Evolutionary conservation across 2,113 vertebrate species (phyloP).

Genomic region (Pavo muticus): DNA sequence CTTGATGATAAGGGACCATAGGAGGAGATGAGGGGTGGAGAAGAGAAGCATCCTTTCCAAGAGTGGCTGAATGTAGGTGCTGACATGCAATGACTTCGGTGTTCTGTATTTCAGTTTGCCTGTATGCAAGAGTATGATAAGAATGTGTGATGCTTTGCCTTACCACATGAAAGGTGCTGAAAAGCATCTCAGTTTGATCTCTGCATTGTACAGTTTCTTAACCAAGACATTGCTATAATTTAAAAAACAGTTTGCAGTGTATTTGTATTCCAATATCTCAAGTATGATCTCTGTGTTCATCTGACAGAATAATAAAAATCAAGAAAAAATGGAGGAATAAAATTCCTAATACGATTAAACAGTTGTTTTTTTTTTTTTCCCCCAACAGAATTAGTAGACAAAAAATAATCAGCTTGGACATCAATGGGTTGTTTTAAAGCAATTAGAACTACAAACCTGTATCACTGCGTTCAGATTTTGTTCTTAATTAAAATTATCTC

Average conservation of each 20-base stretch:
- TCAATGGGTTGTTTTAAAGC: background rate
- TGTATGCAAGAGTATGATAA: constrained; percentile 56
- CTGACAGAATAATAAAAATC: background rate
- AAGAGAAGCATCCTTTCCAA: background rate
- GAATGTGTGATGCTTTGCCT: constrained; percentile 64
- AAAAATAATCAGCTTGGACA: background rate
- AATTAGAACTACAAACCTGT: background rate
- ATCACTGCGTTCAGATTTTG: background rate
- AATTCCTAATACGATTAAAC: background rate
- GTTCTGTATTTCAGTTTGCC: constrained; percentile 27
- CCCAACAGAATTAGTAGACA: background rate
- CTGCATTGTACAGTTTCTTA: constrained; percentile 11
- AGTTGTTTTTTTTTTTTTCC: background rate
- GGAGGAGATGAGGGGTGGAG: background rate
- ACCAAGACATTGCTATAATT: constrained; percentile 12
- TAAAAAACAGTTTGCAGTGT: background rate
- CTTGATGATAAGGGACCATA: background rate
- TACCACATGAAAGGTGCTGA: constrained; percentile 58
- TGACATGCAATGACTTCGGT: constrained; percentile 32
- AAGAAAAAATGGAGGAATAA: background rate
- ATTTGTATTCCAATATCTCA: background rate
- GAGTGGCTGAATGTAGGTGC: constrained; percentile 1
- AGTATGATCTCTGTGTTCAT: background rate
- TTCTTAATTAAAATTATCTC: constrained; percentile 19
- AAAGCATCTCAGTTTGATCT: constrained; percentile 59